A percentile compares a stretch with the other conserved stretches of the same genome.
phyloP scores from a whole-genome alignment of 1,140 invertebrate species.

The Drosophila subpulchrella region DNA sequence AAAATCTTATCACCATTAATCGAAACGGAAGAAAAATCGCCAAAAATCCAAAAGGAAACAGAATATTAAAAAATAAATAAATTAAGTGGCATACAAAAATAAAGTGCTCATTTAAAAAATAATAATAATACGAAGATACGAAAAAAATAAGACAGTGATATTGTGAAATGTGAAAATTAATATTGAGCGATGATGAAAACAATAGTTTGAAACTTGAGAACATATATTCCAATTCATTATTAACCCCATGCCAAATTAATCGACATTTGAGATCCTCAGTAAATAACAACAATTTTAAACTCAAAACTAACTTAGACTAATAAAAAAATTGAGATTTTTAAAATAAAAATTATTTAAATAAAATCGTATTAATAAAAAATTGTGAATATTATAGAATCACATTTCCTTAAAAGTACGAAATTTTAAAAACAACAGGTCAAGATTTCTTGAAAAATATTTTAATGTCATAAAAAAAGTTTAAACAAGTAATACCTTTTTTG shows the following conservation, averaged over 20 bases:
- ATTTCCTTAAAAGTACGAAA: background rate
- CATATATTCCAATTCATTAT: too few species aligned
- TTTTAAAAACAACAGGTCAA: background rate
- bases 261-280: background rate
- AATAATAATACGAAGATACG: background rate
- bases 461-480: background rate
- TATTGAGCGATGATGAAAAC: too few species aligned
- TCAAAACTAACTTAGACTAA: too few species aligned
- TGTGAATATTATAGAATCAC: too few species aligned
- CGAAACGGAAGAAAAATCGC: constrained; percentile 4
- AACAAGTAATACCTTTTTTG: too few species aligned
- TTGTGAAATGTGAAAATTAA: too few species aligned
- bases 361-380: background rate
- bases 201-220: too few species aligned
- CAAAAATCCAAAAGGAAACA: background rate
- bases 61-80: background rate
- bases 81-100: too few species aligned
- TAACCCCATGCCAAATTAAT: too few species aligned
- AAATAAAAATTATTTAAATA: background rate
- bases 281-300: background rate
- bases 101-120: background rate
- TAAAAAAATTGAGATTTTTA: background rate
- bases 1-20: constrained; percentile 10
- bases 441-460: background rate
- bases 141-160: too few species aligned